Evolutionary conservation across 2,113 vertebrate genomes (phyloP), one percentile per base, ranked within the genome.

Genomic region (Chloropsis cyanopogon): DNA sequence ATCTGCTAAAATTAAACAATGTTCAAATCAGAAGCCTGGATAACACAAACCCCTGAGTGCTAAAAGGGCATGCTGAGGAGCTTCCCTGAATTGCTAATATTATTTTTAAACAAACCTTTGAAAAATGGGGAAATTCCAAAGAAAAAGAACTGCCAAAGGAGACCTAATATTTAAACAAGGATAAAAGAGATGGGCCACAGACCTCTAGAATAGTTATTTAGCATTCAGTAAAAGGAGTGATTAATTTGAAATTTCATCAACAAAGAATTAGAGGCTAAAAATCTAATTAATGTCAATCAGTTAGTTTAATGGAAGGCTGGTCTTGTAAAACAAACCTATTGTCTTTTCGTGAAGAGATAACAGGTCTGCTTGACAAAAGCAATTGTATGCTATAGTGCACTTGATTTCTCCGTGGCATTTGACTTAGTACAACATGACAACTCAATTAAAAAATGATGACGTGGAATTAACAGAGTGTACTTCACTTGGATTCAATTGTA

Each of bases 341-440:
- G 94, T 95, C 72, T 88, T 90, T 93, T 59, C 5, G 2, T 90
- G 50, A 94, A 90, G 80, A 83, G 91, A 95, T 95, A 97, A 95
- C 91, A 97, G 92, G 94, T 78, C 86, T 93, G 56, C 88, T 90
- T 91, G 92, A 96, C 95, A 96, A 97, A 93, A 80, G 83, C 86
- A 97, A 93, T 90, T 94, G 92, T 95, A 83, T 78, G 86, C 88
- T 88, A 80, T 88, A 92, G 75, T 63, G 80, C 83, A 47, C 79
- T 93, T 91, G 92, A 94, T 97, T 96, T 96, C 96, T 97, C 96
- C 83, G 84, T 93, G 94, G 96, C 91, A 97, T 97, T 95, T 96
- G 91, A 92, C 91, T 96, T 86, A 75, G 80, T 78, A 78, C 41
- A 88, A 96, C 86, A 86, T 54, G 94, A 97, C 88, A 94, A 91